Evolutionary conservation across 2,888 invertebrate species (phyloP), one percentile per base, ranked within the genome.

Genomic region (Scaptomyza flava): DNA sequence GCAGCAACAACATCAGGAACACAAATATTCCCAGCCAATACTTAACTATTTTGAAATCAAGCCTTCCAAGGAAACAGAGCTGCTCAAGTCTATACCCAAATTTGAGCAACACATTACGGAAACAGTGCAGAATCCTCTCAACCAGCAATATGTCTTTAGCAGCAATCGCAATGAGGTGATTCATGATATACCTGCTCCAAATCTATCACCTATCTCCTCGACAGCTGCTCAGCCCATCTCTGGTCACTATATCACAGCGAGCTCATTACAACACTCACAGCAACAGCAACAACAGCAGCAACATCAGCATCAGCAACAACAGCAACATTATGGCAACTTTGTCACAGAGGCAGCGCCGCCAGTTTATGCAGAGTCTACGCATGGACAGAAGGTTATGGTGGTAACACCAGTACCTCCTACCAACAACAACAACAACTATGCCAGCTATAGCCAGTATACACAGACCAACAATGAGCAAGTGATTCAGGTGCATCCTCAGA

Each of bases 101-200:
- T 95, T 94, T 75, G 96, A 97, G 91, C 96, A 96, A 79, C 96
- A 96, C 79, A 94, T 95, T 70, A 94, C 95, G 12, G 93, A 94
- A 58, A 91, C 91, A 0, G 70, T 91, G 1, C 87, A 79, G 56
- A 89, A 83, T 69, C 81, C 77, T 2, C 2, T 14, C 87, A 20
- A 70, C 7, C 78, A 83, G 56, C 80, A 87, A 72, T 77, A 59
- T 76, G 90, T 63, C 61, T 89, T 77, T 80, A 90, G 74, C 73
- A 79, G 60, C 67, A 71, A 79, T 63, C 74, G 77, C 30, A 91
- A 89, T 53, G 90, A 91, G 62, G 91, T 91, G 0, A 91, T 92
- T 14, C 91, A 92, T 53, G 91, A 91, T 48, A 89, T 92, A 17
- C 91, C 91, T 4, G 91, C 91, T 7, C 91, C 91, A 6, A 91